Percentiles rank a stretch among this genome's conserved stretches.
Conservation (phyloP, 1,140 invertebrate genomes). For the Nephotettix cincticeps region DNA sequence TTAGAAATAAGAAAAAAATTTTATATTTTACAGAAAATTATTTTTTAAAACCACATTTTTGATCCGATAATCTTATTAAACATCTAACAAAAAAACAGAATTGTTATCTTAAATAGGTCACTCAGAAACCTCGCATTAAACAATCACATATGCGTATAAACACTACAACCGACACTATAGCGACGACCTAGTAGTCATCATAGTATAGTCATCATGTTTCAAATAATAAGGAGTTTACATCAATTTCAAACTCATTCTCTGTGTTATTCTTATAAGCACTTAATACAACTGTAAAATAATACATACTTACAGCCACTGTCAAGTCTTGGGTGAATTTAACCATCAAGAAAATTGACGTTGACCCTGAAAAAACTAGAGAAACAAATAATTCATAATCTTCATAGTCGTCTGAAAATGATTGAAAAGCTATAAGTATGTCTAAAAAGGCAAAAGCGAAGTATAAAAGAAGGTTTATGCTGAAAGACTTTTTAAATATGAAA, state of each 20-base stretch:
- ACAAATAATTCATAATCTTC: neutral
- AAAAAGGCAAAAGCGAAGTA: neutral
- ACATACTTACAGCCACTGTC: constrained; percentile 1
- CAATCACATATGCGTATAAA: too few relatives aligned
- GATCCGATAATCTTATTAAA: too few relatives aligned
- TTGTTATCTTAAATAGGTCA: too few relatives aligned
- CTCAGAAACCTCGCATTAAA: too few relatives aligned
- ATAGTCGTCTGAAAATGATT: neutral
- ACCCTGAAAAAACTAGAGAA: neutral
- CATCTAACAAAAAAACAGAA: too few relatives aligned
- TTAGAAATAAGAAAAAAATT: too few relatives aligned
- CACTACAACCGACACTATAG: neutral
- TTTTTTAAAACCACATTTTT: too few relatives aligned
- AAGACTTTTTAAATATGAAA: neutral
- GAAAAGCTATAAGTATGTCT: neutral
- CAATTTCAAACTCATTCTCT: neutral
- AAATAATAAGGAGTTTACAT: neutral
- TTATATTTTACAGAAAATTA: too few relatives aligned
- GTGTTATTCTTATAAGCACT: neutral
- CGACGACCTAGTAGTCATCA: neutral
- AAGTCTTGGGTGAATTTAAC: neutral
- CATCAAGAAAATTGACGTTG: neutral
- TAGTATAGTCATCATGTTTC: neutral
- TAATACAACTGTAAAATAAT: neutral
- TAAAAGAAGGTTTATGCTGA: neutral